These are phyloP conservation scores for Thelaira solivaga DNA, from an alignment of 2,888 invertebrate genomes.

Conservation along the genomic window DNA sequence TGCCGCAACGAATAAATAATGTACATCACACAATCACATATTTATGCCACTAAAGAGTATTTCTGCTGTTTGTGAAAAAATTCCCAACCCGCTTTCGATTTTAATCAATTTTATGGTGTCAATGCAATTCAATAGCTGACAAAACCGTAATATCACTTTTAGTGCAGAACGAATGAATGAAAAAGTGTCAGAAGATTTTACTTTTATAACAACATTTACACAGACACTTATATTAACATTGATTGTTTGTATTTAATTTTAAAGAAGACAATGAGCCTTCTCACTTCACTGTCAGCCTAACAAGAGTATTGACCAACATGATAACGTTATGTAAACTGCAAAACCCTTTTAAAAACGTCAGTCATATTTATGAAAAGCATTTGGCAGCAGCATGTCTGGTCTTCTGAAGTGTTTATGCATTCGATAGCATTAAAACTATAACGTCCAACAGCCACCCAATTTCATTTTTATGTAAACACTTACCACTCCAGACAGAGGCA, in stretches of 20 bases:
- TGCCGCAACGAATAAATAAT: no score
- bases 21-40: no score
- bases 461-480: background rate
- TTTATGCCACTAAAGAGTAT: background rate
- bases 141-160: slow-evolving; percentile 46
- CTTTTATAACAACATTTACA: background rate
- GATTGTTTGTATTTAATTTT: background rate
- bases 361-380: slow-evolving; percentile 39
- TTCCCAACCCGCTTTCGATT: slow-evolving; percentile 9
- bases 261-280: background rate
- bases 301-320: slow-evolving; percentile 3
- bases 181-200: background rate
- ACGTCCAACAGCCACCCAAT: slow-evolving; percentile 4
- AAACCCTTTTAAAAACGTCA: slow-evolving; percentile 31
- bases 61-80: slow-evolving; percentile 8
- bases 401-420: slow-evolving; percentile 47
- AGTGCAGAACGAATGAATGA: background rate
- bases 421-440: slow-evolving; percentile 19
- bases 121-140: slow-evolving; percentile 52
- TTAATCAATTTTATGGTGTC: slow-evolving; percentile 54
- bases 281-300: background rate
- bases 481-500: no score
- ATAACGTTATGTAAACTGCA: slow-evolving; percentile 1
- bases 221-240: background rate
- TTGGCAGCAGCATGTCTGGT: slow-evolving; percentile 46